A percentile compares a stretch with the other conserved stretches of the same genome.
Conservation (phyloP, 2,113 vertebrate species). For the Entelurus aequoreus region DNA sequence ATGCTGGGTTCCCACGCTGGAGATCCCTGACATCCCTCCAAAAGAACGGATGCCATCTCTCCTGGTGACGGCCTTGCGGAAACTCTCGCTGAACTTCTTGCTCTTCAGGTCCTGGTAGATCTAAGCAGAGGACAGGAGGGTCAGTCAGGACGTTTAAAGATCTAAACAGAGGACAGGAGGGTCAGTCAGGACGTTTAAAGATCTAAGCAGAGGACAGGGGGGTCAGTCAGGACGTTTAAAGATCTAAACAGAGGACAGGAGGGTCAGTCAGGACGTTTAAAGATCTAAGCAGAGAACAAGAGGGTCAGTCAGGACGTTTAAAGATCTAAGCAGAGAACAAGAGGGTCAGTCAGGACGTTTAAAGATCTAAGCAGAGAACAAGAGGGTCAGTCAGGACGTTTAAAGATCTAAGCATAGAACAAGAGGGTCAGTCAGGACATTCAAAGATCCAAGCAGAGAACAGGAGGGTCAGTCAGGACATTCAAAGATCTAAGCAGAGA, state of each 20-base stretch:
- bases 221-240: conserved; percentile 26
- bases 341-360: background rate
- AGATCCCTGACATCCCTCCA: conserved; percentile 85
- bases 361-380: conserved; percentile 71
- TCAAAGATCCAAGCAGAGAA: conserved; percentile 71
- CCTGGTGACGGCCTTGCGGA: conserved; percentile 84
- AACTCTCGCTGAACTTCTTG: conserved; percentile 88
- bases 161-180: conserved; percentile 57
- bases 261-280: too few relatives aligned
- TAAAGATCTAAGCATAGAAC: conserved; percentile 72
- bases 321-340: conserved; percentile 71
- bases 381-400: background rate
- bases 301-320: too few relatives aligned
- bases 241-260: conserved; percentile 67
- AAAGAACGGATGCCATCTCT: conserved; percentile 89
- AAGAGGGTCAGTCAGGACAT: background rate
- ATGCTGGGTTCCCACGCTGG: conserved; percentile 93
- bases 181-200: conserved; percentile 30
- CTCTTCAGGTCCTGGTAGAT: conserved; percentile 93
- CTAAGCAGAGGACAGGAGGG: conserved; percentile 52
- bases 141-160: conserved; percentile 51
- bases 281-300: conserved; percentile 73
- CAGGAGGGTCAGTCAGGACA: background rate
- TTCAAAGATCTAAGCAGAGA: conserved; percentile 71
- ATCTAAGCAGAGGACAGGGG: conserved; percentile 66